These are phyloP conservation scores for Leptothorax acervorum DNA, from an alignment of 2,888 invertebrate genomes.

Conservation along the genomic window DNA sequence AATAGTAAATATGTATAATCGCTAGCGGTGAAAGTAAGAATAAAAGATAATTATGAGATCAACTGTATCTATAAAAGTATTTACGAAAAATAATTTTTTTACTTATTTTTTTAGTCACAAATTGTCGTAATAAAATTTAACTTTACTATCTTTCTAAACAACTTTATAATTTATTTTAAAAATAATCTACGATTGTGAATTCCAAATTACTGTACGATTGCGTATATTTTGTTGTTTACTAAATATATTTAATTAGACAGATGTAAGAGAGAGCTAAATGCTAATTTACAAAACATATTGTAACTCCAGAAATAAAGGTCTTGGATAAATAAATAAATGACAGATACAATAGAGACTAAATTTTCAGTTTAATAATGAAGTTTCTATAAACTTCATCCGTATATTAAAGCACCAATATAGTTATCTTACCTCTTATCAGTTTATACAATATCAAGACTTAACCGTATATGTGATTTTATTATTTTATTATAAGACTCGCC, in stretches of 20 bases:
- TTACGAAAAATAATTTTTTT: neutral
- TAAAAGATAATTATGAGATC: neutral
- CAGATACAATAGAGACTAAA: constrained; percentile 42
- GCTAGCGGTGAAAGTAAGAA: neutral
- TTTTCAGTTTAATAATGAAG: constrained; percentile 56
- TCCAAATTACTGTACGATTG: constrained; percentile 9
- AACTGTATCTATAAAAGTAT: neutral
- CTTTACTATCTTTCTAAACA: neutral
- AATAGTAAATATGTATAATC: constrained; percentile 20
- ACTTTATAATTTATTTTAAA: neutral
- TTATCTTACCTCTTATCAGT: constrained; percentile 58
- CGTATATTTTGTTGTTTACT: constrained; percentile 33
- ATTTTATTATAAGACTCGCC: constrained; percentile 57
- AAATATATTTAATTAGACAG: constrained; percentile 24
- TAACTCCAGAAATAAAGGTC: constrained; percentile 49
- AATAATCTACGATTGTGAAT: constrained; percentile 35
- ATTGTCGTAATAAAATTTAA: neutral
- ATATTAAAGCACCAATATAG: constrained; percentile 64
- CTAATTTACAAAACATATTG: constrained; percentile 36
- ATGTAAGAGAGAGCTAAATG: constrained; percentile 30
- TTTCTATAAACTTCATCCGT: constrained; percentile 45
- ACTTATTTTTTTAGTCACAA: neutral
- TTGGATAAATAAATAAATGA: constrained; percentile 54
- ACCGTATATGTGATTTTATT: constrained; percentile 56
- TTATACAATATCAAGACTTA: constrained; percentile 65